These are phyloP conservation scores for Microtus oregoni DNA, from an alignment of 2,113 vertebrate species.

Conservation along the genomic window DNA sequence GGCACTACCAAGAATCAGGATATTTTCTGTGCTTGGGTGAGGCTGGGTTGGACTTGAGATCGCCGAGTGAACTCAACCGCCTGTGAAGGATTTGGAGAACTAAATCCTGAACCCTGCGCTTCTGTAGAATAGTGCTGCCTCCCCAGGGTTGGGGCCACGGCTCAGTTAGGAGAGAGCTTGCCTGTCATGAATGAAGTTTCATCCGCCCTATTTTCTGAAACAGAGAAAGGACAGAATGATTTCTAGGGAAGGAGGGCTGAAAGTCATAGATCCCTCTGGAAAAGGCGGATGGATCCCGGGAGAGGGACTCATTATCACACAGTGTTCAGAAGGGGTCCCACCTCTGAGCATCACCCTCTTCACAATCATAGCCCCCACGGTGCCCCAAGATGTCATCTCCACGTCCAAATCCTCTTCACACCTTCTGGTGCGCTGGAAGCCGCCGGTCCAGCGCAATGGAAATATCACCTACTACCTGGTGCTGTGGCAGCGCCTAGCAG, in stretches of 20 bases:
- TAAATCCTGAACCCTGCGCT: neutral
- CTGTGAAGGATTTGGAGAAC: neutral
- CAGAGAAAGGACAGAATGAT: neutral
- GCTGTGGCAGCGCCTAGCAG: slow-evolving; percentile 89
- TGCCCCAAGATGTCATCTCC: slow-evolving; percentile 89
- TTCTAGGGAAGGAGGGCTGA: neutral
- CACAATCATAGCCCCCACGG: slow-evolving; percentile 83
- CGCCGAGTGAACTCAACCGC: neutral
- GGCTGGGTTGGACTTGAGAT: neutral
- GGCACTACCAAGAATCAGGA: neutral
- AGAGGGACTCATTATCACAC: neutral
- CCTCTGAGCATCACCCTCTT: neutral
- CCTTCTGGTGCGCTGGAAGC: slow-evolving; percentile 90
- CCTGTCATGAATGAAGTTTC: neutral
- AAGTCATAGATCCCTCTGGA: neutral
- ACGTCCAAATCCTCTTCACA: slow-evolving; percentile 90
- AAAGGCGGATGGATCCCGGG: neutral
- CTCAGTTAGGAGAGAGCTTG: no score
- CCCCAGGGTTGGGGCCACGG: neutral
- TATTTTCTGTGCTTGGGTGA: neutral
- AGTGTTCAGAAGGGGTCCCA: neutral
- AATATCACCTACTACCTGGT: slow-evolving; percentile 90
- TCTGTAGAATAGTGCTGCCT: neutral
- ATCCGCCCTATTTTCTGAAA: neutral
- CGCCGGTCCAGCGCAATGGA: slow-evolving; percentile 88